Conservation (phyloP, 2,113 vertebrate genomes). For the Vombatus ursinus region DNA sequence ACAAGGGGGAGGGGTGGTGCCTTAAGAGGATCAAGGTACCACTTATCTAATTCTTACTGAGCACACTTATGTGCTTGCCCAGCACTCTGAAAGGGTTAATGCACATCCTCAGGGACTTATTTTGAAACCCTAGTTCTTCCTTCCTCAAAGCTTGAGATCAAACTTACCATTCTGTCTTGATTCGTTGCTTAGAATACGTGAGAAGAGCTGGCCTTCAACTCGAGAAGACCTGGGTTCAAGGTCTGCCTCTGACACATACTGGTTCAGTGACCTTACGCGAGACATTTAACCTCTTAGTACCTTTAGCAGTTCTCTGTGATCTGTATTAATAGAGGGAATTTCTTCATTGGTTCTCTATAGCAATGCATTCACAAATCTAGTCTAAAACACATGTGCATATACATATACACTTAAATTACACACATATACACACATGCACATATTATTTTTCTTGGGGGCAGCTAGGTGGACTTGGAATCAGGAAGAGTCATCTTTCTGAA, state of each 20-base stretch:
- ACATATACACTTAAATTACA: not conserved
- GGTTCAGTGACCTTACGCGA: not conserved
- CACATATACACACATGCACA: not conserved
- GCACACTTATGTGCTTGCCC: not conserved
- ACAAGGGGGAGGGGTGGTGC: rapidly evolving
- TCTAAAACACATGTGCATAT: not conserved
- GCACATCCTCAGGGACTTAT: not conserved
- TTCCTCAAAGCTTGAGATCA: not conserved
- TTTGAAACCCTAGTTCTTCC: not conserved
- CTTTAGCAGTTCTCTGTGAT: not conserved
- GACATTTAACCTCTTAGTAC: not conserved
- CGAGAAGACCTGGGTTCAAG: not conserved
- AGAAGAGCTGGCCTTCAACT: not conserved
- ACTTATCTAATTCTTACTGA: not conserved
- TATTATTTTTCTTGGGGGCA: not conserved
- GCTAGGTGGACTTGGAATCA: not conserved
- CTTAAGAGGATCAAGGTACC: not conserved
- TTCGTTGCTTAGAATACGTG: not conserved
- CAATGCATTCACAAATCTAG: not conserved
- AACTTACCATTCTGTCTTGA: not conserved
- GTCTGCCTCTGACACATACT: not conserved
- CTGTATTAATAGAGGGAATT: not conserved
- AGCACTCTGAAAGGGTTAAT: not conserved
- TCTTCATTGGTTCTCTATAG: not conserved
- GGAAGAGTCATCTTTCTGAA: not conserved